These are phyloP conservation scores for Koerneria pararmatus DNA, from an alignment of 2,888 invertebrate species.

Conservation along the genomic window DNA sequence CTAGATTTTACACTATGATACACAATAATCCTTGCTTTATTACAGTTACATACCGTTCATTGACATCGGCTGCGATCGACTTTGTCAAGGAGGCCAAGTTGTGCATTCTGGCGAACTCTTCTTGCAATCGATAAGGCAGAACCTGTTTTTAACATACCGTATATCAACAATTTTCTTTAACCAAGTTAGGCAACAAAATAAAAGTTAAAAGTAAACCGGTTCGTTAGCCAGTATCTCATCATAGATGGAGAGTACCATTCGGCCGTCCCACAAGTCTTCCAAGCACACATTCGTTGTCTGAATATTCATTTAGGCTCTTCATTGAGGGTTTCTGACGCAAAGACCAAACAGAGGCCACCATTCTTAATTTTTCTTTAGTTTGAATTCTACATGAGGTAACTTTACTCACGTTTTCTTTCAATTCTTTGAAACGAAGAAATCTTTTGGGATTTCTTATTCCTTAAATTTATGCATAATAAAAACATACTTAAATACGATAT, in stretches of 20 bases:
- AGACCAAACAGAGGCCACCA: no score
- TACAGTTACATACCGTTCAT: constrained; percentile 30
- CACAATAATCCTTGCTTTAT: no score
- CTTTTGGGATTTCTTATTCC: no score
- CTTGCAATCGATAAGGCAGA: constrained; percentile 53
- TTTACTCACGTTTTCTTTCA: no score
- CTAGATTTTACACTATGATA: no score
- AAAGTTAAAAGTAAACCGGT: constrained; percentile 13
- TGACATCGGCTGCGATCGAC: constrained; percentile 48
- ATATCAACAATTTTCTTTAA: not conserved
- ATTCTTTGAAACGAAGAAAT: no score
- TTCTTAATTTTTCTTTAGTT: no score
- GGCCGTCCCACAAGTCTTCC: constrained; percentile 55
- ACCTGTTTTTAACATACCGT: constrained; percentile 23
- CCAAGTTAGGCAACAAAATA: not conserved
- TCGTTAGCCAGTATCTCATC: constrained; percentile 38
- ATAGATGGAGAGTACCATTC: constrained; percentile 49
- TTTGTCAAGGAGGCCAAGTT: constrained; percentile 41
- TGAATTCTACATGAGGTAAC: no score
- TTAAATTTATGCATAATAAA: no score
- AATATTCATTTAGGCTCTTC: constrained; percentile 5
- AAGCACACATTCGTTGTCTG: constrained; percentile 31
- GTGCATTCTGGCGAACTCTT: constrained; percentile 50
- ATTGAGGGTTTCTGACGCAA: constrained; percentile 3
- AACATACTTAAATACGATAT: no score